phyloP scores from a whole-genome alignment of 2,888 invertebrate species.

The Mesorhabditis spiculigera region DNA sequence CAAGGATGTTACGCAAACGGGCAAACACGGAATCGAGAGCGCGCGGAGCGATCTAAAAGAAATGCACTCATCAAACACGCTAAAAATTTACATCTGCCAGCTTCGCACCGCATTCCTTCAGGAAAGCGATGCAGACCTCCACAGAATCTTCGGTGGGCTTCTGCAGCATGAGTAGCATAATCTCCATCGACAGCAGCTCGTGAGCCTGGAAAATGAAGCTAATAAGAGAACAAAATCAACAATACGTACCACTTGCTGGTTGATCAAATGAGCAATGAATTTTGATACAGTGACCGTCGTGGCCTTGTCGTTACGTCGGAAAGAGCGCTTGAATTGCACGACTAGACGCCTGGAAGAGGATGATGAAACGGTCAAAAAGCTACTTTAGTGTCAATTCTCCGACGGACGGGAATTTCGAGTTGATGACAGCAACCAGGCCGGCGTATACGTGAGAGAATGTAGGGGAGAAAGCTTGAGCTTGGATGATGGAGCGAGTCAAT shows the following conservation, averaged over 20 bases:
- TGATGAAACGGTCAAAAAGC: neutral
- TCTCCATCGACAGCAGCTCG: conserved; percentile 88
- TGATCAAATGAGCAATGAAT: conserved; percentile 93
- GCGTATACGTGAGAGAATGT: conserved; percentile 97
- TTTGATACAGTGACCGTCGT: conserved; percentile 84
- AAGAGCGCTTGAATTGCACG: conserved; percentile 88
- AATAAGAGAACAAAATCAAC: conserved; percentile 3
- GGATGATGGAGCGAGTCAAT: conserved; percentile 85
- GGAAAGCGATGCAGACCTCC: conserved; percentile 89
- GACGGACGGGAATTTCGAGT: conserved; percentile 93
- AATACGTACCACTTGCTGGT: conserved; percentile 77
- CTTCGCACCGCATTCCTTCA: conserved; percentile 94
- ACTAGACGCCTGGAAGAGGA: conserved; percentile 73
- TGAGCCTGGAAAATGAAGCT: conserved; percentile 69
- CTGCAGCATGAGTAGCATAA: conserved; percentile 85
- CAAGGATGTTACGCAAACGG: conserved; percentile 85
- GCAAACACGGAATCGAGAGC: conserved; percentile 76
- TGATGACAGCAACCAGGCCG: conserved; percentile 88
- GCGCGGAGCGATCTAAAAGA: conserved; percentile 61
- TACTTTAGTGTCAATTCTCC: conserved; percentile 74
- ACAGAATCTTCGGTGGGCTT: conserved; percentile 95
- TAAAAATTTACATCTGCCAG: conserved; percentile 72
- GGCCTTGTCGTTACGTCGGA: conserved; percentile 58
- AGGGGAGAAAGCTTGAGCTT: conserved; percentile 93
- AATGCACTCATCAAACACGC: neutral